Conservation (phyloP, 2,888 invertebrate genomes). For the Ypsolopha sequella region DNA sequence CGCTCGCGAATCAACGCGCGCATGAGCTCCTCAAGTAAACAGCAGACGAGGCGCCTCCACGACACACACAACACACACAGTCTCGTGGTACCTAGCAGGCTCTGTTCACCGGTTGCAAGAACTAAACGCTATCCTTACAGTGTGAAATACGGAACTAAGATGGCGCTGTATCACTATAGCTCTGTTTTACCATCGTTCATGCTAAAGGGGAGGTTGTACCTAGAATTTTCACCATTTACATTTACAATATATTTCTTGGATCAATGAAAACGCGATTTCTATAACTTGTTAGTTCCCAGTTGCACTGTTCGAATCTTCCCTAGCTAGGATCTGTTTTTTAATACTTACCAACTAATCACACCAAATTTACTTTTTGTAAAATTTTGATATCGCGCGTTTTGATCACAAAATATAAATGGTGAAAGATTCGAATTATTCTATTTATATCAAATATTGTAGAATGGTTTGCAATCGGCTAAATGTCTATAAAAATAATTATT, state of each 20-base stretch:
- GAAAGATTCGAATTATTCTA: neutral
- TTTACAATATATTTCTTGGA: no score
- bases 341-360: no score
- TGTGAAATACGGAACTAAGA: no score
- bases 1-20: conserved; percentile 96
- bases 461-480: conserved; percentile 1
- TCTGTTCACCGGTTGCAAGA: conserved; percentile 10
- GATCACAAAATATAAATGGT: neutral
- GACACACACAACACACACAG: conserved; percentile 28
- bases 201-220: no score
- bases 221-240: no score
- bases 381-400: neutral
- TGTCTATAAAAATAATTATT: neutral
- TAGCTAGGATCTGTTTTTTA: no score
- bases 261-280: no score
- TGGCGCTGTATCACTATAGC: no score
- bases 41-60: conserved; percentile 38
- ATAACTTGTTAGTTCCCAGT: no score
- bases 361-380: neutral
- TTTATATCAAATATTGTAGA: neutral
- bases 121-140: neutral
- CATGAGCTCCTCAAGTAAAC: conserved; percentile 94
- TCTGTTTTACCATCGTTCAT: no score
- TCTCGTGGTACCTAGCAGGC: conserved; percentile 41
- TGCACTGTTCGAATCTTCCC: no score